Base-by-base conservation (phyloP, 1,140 invertebrate genomes). In the Eumeta japonica region DNA sequence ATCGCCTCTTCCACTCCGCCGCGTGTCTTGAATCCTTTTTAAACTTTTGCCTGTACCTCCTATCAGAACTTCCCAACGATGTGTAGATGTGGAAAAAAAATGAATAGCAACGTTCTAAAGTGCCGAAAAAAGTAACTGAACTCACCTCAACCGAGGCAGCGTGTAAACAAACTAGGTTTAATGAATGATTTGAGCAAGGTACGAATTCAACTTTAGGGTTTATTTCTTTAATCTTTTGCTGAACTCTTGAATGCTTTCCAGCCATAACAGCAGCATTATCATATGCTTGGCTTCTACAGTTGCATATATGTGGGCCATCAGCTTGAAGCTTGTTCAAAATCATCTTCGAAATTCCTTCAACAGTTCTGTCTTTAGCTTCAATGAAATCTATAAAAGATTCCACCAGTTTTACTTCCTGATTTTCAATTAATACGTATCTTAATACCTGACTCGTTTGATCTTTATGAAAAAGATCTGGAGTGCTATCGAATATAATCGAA, bases 61-160 rank as follows among this genome's bases (percentile, higher is more conserved):
- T 38, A 47, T 33, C 10, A 53, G 27, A 45, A 46, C 36, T 33
- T 50, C 20, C 52, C 47, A 58, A 12, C 47, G 40, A 17, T 43
- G 27, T 17, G 46, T 52, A 9, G 45, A 55, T 4, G 20, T 33
- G 27, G 32, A 42, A 37, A 52, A 50, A 35, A 58, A 58, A n/a
- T 12, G 29, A 34, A 14, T 50, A 52, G 20, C 43, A 43, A 30
- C 41, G 38, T 43, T 43, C 24, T 27, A 43, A 20, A n/a, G 39
- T 43, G 3, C 39, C 41, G 18, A 42, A 42, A 15, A 42, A 39
- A 9, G 41, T 35, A 28, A 35, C 27, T 9, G 14, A 14, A 13
- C 20, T 15, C 17, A 35, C 31, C 28, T 38, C 16, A 32, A 38
- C 18, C 10, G 16, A 31, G 15, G 33, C 16, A 10, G 27, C 28